Conservation (phyloP, 2,888 invertebrate species). For the Ferrisia virgata region DNA sequence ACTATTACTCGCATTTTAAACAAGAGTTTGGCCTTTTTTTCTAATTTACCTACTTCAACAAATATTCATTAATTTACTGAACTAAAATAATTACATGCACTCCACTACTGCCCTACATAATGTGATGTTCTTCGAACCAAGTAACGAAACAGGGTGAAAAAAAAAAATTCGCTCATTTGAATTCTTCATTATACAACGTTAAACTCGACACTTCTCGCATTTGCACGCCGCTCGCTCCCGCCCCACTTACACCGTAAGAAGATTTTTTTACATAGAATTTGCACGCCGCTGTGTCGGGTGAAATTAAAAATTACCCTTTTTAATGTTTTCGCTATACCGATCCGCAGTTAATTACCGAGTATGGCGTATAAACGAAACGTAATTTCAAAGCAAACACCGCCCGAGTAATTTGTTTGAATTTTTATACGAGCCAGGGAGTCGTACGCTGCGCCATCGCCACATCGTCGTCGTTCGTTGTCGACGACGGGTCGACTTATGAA, state of each 20-base stretch:
- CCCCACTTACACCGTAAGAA: background rate
- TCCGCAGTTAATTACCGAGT: conserved; percentile 13
- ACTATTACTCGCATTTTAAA: background rate
- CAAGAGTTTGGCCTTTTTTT: no score
- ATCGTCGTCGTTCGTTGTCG: background rate
- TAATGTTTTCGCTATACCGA: background rate
- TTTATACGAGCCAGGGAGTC: background rate
- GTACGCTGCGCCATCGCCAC: background rate
- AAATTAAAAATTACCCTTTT: background rate
- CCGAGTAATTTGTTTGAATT: conserved; percentile 2
- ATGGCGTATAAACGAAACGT: background rate
- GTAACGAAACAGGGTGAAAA: background rate
- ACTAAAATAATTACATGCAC: background rate
- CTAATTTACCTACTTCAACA: no score
- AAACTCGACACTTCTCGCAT: background rate
- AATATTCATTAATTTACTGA: background rate
- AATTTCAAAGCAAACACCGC: conserved; percentile 2
- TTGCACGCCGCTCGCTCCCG: background rate
- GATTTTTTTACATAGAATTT: background rate
- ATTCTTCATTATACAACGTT: background rate
- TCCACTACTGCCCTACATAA: background rate
- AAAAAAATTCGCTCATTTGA: background rate
- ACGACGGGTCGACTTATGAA: background rate
- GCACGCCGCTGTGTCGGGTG: background rate
- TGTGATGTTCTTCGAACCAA: background rate